Conservation (phyloP, 2,113 vertebrate genomes). For the Guaruba guarouba region DNA sequence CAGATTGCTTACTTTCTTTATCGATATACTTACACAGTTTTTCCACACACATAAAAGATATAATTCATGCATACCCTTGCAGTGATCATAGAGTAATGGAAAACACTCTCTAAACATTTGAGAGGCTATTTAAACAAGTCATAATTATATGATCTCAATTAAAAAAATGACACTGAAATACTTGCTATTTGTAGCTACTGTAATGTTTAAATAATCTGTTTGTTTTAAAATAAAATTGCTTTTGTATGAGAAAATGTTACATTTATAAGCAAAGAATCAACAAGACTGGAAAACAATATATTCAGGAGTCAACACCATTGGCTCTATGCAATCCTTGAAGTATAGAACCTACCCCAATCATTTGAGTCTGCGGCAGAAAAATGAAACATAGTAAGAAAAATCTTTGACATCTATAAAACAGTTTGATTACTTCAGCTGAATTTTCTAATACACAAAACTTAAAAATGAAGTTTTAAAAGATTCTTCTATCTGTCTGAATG, state of each 20-base stretch:
- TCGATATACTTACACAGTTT: not conserved
- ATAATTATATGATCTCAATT: not conserved
- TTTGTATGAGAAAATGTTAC: not conserved
- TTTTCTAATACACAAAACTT: not conserved
- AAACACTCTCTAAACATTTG: not conserved
- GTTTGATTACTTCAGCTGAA: not conserved
- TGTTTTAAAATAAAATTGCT: not conserved
- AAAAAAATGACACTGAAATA: not conserved
- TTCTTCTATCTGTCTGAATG: not conserved
- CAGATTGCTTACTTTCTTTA: not conserved
- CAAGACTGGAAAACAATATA: not conserved
- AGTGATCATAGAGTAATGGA: not conserved
- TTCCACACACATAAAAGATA: not conserved
- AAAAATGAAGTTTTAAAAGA: not conserved
- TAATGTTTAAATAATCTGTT: not conserved
- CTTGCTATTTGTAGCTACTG: not conserved
- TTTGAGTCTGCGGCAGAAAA: not conserved
- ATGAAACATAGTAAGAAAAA: not conserved
- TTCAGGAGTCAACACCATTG: not conserved
- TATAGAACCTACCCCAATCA: not conserved
- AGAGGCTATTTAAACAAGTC: not conserved
- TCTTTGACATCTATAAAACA: not conserved
- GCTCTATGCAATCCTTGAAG: not conserved
- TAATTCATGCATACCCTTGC: not conserved
- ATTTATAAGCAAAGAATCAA: not conserved